Evolutionary conservation across 2,888 invertebrate species (phyloP), one percentile per base, ranked within the genome.

Genomic region (Plebejus anna): DNA sequence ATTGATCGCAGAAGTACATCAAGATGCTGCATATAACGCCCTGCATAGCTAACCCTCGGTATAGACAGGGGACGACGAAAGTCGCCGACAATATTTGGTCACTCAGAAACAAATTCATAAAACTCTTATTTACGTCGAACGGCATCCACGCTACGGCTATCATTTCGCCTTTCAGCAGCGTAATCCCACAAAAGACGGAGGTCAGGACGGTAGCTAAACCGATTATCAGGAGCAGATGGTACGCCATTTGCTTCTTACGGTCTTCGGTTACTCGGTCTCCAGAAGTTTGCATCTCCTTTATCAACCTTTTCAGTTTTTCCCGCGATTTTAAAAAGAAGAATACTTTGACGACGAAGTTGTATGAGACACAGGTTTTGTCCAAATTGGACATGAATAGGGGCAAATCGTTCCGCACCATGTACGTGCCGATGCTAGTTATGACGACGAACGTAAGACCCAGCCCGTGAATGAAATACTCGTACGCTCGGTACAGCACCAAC

Each of bases 1-100:
- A 77, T 78, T 92, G 92, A 73, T 92, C 91, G 76, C 90, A 89
- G 59, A 92, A 77, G 78, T 92, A 92, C 84, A 92, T 87, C 1
- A 89, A 81, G 38, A 91, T 79, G 61, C 90, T 88, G 79, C 90
- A 90, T 0, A 92, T 84, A 1, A 91, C 82, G 0, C 90, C 90
- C 81, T 92, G 89, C 81, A 92, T 88, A 0, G 87, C 88, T 57
- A 88, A 85, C 0, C 85, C 88, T 81, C 92, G 83, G 36, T 84
- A 85, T 0, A 85, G 76, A 47, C 84, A 84, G 1, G 90, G 89
- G 0, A 88, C 79, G 0, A 81, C 71, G 47, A 90, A 86, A 0
- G 84, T 77, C 0, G 84, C 3, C 0, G 84, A 83, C 1, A 88
- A 0, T 36, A 90, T 82, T 82, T 90, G 88, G 13, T 80, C 51